phyloP scores from a whole-genome alignment of 1,140 invertebrate species.

The Wasmannia auropunctata region DNA sequence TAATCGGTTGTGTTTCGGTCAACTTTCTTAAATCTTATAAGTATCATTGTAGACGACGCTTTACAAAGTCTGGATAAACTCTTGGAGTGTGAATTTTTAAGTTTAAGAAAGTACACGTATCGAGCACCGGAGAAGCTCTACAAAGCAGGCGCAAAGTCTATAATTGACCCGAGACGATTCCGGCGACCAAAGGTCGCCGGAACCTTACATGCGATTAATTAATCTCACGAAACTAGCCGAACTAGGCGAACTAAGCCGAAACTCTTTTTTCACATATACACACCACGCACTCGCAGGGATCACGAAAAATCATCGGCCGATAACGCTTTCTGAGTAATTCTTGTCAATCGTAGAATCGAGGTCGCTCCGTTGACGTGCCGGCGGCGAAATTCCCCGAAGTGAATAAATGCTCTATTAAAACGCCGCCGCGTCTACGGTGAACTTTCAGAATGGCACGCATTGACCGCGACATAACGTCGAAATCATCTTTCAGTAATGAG shows the following conservation, averaged over 20 bases:
- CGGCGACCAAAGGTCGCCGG: not conserved
- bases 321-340: not conserved
- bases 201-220: not conserved
- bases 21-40: too few relatives aligned
- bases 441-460: not conserved
- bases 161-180: conserved; percentile 17
- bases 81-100: not conserved
- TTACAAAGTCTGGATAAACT: not conserved
- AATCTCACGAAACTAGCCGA: not conserved
- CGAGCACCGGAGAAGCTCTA: not conserved
- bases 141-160: not conserved
- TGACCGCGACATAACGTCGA: not conserved
- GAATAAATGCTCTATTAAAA: conserved; percentile 62
- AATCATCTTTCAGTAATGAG: not conserved
- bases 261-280: not conserved
- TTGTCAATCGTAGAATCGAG: not conserved
- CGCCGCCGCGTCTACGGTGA: conserved; percentile 34
- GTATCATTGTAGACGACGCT: too few relatives aligned
- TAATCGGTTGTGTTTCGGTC: too few relatives aligned
- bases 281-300: not conserved
- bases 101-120: not conserved
- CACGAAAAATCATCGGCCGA: not conserved
- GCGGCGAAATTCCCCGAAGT: not conserved
- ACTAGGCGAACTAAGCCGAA: not conserved
- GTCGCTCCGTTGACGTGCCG: conserved; percentile 2